Evolutionary conservation across 2,888 invertebrate genomes (phyloP).

Genomic region (Limnephilus marmoratus): DNA sequence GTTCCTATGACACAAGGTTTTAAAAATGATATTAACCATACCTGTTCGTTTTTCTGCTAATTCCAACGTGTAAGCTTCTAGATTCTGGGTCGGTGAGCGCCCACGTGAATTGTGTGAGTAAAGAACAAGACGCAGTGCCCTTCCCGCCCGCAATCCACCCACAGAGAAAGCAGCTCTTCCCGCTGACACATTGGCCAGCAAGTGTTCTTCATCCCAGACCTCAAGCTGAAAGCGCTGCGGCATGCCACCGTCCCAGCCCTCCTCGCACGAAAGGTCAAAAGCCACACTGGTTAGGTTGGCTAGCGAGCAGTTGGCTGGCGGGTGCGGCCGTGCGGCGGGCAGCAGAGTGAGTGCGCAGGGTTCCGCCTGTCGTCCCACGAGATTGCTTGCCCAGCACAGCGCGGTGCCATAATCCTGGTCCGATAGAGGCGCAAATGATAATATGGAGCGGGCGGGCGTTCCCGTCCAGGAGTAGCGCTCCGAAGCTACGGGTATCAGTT

Average conservation of each 20-base stretch:
- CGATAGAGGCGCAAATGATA: constrained; percentile 86
- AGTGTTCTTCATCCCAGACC: constrained; percentile 80
- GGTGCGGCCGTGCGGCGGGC: constrained; percentile 87
- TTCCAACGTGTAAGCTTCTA: constrained; percentile 84
- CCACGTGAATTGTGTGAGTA: constrained; percentile 92
- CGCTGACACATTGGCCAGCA: constrained; percentile 84
- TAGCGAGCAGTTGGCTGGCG: constrained; percentile 86
- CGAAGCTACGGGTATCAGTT: constrained; percentile 84
- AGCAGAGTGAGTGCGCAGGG: constrained; percentile 87
- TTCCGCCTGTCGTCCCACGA: constrained; percentile 83
- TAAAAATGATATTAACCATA: constrained; percentile 68
- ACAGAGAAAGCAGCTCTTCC: constrained; percentile 86
- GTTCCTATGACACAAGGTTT: neutral
- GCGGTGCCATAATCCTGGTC: constrained; percentile 88
- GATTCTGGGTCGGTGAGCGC: constrained; percentile 83
- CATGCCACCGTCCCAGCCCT: constrained; percentile 88
- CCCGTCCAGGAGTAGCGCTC: constrained; percentile 76
- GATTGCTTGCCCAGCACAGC: constrained; percentile 85
- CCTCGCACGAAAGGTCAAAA: constrained; percentile 83
- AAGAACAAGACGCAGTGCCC: constrained; percentile 85
- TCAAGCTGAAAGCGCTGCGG: constrained; percentile 85
- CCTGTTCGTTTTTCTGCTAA: constrained; percentile 88
- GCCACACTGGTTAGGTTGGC: constrained; percentile 88
- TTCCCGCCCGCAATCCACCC: constrained; percentile 86
- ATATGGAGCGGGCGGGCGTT: constrained; percentile 79